Base-by-base conservation (phyloP, 92 coral and sea anemone genomes). In the Phenganax subtilis region DNA sequence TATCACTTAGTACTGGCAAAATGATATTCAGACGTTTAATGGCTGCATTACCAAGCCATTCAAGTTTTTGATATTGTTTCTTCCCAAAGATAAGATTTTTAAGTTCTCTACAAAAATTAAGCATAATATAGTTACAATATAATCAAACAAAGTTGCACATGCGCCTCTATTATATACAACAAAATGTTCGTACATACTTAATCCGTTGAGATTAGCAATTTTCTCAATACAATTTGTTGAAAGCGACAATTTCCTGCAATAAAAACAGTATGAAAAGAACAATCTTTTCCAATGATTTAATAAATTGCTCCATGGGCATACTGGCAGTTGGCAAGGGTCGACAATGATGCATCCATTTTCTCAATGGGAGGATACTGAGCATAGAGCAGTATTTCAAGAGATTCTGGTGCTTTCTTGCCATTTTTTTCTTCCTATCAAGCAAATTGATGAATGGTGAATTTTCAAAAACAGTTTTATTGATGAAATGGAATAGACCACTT, bases 361-460 rank as follows among this genome's bases (percentile, higher is more conserved):
- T 96, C 99, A 73, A 96, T 87, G 53, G 99, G 99, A 15, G 99
- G 99, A 73, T 89, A 91, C 70, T 96, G 99, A 25, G 99, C 99
- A 85, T 87, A 91, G 12, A 96, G 82, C 67, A 92, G 88, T 61
- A 96, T 88, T 82, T 90, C 97, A 64, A 61, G 61, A 4, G 97
- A 75, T 70, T 96, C 99, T 11, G 91, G 78, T 31, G 97, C 99
- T 87, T 96, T 96, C 83, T 75, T 72, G 5, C 87, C 97, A 82
- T 88, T 87, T 28, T 90, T 92, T 77, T 89, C 89, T 83, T 96
- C 97, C 97, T 92, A 44, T 17, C 30, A 15, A 10, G 20, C 70
- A 64, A 28, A 64, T 61, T 15, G 27, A 61, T 12, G 67, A 17
- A 61, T 61, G 27, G 52, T 12, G 0, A 4, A 17, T 1, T 51